Conservation (phyloP, 1,140 invertebrate genomes). For the Diorhabda sublineata region DNA sequence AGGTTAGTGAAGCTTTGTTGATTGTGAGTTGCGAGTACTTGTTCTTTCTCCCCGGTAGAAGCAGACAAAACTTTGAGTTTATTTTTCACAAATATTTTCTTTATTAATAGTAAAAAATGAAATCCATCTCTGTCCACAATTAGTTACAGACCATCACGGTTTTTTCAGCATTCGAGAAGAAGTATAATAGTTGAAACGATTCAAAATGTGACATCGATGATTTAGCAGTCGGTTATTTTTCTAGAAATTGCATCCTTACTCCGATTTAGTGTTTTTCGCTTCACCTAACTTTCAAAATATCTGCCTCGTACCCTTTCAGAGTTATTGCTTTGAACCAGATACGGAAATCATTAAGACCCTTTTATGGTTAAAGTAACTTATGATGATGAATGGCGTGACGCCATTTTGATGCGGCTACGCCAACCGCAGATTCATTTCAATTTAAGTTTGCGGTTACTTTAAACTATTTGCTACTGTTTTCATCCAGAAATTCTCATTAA, state of each 20-base stretch:
- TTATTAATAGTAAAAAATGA: not conserved
- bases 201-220: slow-evolving; percentile 2
- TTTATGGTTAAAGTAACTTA: slow-evolving; percentile 3
- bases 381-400: slow-evolving; percentile 1
- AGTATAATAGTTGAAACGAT: not conserved
- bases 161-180: not conserved
- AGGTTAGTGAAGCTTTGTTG: no score
- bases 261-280: slow-evolving; percentile 1
- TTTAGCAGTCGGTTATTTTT: slow-evolving; percentile 2
- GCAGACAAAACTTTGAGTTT: no score
- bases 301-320: not conserved
- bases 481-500: not conserved
- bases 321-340: not conserved
- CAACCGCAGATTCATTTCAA: not conserved
- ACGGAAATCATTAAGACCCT: slow-evolving; percentile 2
- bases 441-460: not conserved
- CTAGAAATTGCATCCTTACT: not conserved
- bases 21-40: no score
- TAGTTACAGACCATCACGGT: not conserved
- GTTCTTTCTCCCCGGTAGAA: no score
- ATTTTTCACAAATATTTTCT: no score
- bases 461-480: not conserved
- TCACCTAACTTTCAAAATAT: slow-evolving; percentile 2
- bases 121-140: not conserved
- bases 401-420: not conserved